Evolutionary conservation across 2,113 vertebrate genomes (phyloP).

Genomic region (Toxotes chatareus): DNA sequence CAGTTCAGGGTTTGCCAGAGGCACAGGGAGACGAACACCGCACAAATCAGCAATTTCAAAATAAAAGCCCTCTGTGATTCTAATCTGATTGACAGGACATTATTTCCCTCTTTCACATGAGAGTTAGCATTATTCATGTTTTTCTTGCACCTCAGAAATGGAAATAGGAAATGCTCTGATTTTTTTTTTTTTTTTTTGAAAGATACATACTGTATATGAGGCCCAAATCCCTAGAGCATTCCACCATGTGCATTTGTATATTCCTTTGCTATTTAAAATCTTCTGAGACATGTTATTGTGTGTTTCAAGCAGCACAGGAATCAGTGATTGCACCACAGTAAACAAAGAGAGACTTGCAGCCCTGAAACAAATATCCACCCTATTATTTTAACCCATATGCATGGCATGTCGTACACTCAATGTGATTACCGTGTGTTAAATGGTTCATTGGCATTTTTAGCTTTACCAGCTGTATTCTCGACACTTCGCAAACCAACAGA

Average conservation of each 20-base stretch:
- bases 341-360: constrained; percentile 21
- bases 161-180: constrained; percentile 31
- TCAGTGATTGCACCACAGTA: constrained; percentile 6
- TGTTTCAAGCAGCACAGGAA: constrained; percentile 24
- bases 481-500: constrained; percentile 62
- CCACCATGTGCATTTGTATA: not conserved
- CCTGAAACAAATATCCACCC: constrained; percentile 23
- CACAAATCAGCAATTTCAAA: constrained; percentile 81
- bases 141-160: constrained; percentile 42
- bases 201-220: constrained; percentile 16
- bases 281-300: constrained; percentile 21
- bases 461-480: constrained; percentile 36
- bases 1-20: constrained; percentile 71
- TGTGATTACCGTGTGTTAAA: constrained; percentile 37
- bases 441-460: constrained; percentile 43
- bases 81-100: constrained; percentile 72
- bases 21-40: constrained; percentile 64
- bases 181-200: not conserved
- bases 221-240: constrained; percentile 2
- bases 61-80: constrained; percentile 70
- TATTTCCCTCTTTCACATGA: constrained; percentile 50
- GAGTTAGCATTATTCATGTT: constrained; percentile 43
- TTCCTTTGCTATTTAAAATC: constrained; percentile 23
- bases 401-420: not conserved
- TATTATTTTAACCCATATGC: constrained; percentile 19